Conservation (phyloP, 2,888 invertebrate genomes). For the Scelioninae gen. 2 region DNA sequence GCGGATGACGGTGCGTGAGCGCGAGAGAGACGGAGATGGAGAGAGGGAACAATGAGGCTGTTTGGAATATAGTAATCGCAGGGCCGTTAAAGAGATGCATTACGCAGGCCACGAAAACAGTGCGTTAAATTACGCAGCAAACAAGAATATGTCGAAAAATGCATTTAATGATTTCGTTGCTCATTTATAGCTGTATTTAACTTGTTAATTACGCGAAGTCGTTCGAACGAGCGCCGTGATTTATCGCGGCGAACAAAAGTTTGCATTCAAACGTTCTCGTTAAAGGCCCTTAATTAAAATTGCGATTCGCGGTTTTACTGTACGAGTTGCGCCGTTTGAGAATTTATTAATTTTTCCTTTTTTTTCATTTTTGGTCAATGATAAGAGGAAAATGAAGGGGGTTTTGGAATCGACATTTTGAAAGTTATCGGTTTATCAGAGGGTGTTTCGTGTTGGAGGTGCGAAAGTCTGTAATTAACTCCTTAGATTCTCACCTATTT, state of each 20-base stretch:
- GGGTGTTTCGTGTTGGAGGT: too few species aligned
- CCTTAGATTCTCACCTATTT: too few species aligned
- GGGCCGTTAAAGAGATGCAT: slow-evolving; percentile 48
- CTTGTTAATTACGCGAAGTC: slow-evolving; percentile 48
- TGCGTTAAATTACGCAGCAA: slow-evolving; percentile 57
- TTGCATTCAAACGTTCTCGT: slow-evolving; percentile 36
- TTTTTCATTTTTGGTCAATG: too few species aligned
- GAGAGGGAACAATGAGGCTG: slow-evolving; percentile 57
- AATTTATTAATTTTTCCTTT: too few species aligned
- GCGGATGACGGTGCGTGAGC: too few species aligned
- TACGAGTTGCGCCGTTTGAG: too few species aligned
- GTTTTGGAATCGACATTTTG: too few species aligned
- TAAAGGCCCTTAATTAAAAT: slow-evolving; percentile 37
- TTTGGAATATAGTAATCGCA: slow-evolving; percentile 52
- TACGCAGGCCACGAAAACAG: slow-evolving; percentile 51
- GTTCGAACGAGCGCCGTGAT: slow-evolving; percentile 34
- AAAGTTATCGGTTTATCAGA: too few species aligned
- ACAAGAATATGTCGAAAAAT: slow-evolving; percentile 55
- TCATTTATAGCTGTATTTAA: slow-evolving; percentile 52
- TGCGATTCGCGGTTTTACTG: slow-evolving; percentile 44
- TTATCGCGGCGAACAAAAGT: slow-evolving; percentile 47
- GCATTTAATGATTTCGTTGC: slow-evolving; percentile 53
- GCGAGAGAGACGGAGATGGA: too few species aligned
- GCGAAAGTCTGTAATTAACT: too few species aligned
- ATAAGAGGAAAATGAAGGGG: too few species aligned